These are phyloP conservation scores for Entomobrya proxima DNA, from an alignment of 2,888 invertebrate genomes.

Conservation along the genomic window DNA sequence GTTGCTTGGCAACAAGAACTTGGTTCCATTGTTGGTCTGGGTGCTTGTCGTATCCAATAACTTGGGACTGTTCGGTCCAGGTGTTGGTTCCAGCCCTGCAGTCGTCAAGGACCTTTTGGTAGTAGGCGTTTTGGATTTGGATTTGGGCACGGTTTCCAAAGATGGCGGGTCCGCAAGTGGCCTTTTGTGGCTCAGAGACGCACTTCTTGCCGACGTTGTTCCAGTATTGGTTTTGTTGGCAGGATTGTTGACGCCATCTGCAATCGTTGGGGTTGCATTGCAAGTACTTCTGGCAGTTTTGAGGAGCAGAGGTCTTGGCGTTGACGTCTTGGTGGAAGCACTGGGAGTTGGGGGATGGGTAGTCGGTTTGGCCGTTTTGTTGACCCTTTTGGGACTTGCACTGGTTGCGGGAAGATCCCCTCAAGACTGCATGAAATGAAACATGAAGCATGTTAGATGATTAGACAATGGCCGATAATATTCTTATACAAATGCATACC, in stretches of 20 bases:
- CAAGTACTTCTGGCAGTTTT: slow-evolving; percentile 44
- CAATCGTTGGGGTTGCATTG: slow-evolving; percentile 47
- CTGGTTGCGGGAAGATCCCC: background rate
- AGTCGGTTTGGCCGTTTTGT: slow-evolving; percentile 32
- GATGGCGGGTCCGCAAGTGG: slow-evolving; percentile 45
- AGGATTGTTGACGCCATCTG: slow-evolving; percentile 25
- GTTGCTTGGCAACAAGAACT: slow-evolving; percentile 46
- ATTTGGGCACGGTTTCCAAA: slow-evolving; percentile 28
- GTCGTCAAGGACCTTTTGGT: slow-evolving; percentile 56
- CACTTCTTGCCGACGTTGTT: slow-evolving; percentile 37
- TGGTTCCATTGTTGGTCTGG: slow-evolving; percentile 48
- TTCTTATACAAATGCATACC: no score
- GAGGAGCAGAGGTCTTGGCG: slow-evolving; percentile 11
- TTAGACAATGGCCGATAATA: no score
- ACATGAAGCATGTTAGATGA: no score
- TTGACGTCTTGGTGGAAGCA: slow-evolving; percentile 44
- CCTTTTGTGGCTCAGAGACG: slow-evolving; percentile 1
- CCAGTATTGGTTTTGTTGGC: slow-evolving; percentile 42
- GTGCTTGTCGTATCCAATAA: slow-evolving; percentile 45
- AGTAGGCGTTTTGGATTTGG: slow-evolving; percentile 51
- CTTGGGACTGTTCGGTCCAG: slow-evolving; percentile 32
- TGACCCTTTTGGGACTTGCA: slow-evolving; percentile 26
- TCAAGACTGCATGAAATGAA: slow-evolving; percentile 31
- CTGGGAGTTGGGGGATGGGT: background rate
- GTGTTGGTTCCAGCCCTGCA: slow-evolving; percentile 29